These are phyloP conservation scores for Diprion similis DNA, from an alignment of 1,140 invertebrate genomes.

Conservation along the genomic window DNA sequence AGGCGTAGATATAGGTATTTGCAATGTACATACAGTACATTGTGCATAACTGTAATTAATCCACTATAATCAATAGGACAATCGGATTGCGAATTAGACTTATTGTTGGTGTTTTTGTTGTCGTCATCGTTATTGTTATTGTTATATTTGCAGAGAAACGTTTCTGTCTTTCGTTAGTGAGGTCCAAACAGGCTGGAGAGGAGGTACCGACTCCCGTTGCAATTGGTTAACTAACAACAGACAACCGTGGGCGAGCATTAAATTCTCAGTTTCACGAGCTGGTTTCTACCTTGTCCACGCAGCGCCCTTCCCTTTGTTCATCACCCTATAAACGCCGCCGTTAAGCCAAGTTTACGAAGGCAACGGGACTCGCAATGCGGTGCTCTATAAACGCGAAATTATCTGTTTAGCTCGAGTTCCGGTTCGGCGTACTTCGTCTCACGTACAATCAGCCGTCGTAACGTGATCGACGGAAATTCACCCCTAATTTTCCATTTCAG, in stretches of 20 bases:
- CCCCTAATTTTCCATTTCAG: too few relatives aligned
- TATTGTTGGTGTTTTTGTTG: too few relatives aligned
- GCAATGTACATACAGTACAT: too few relatives aligned
- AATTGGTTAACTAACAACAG: not conserved
- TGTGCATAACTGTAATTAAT: not conserved
- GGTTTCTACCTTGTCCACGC: not conserved
- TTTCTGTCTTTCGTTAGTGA: too few relatives aligned
- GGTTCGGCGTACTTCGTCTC: too few relatives aligned
- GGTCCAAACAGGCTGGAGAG: too few relatives aligned
- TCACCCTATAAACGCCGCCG: not conserved
- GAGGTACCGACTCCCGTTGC: not conserved
- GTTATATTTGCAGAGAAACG: too few relatives aligned
- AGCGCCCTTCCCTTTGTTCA: not conserved
- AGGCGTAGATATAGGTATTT: not conserved
- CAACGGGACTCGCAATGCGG: not conserved
- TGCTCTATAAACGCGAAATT: slow-evolving; percentile 2
- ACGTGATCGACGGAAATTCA: too few relatives aligned
- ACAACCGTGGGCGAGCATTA: not conserved
- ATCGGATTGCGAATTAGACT: not conserved
- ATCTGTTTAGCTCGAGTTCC: not conserved
- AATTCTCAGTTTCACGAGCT: not conserved
- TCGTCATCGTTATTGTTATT: too few relatives aligned
- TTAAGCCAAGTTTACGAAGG: not conserved
- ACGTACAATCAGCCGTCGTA: too few relatives aligned
- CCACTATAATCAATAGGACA: not conserved